Evolutionary conservation across 1,140 invertebrate genomes (phyloP).

Genomic region (Xylocopa sonorina): DNA sequence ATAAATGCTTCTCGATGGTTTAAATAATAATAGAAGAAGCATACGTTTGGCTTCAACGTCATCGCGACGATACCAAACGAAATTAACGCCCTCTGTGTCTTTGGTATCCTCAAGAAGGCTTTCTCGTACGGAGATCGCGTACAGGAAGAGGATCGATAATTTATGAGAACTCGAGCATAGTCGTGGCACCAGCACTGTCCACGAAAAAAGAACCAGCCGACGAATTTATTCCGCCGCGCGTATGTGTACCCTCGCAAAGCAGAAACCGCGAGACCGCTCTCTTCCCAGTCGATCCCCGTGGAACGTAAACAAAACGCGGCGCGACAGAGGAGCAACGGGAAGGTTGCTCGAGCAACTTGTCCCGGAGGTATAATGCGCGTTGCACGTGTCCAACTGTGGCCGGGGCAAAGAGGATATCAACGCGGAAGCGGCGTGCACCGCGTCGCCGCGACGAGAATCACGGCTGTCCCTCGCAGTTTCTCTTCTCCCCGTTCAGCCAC

Average conservation of each 20-base stretch:
- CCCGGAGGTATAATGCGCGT: constrained; percentile 47
- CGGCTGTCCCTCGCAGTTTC: constrained; percentile 58
- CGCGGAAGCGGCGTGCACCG: constrained; percentile 64
- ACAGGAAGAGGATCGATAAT: too few species aligned
- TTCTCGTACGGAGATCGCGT: too few species aligned
- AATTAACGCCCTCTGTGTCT: too few species aligned
- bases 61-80: too few species aligned
- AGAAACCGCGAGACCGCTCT: background rate
- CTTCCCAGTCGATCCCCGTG: background rate
- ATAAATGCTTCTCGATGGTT: too few species aligned
- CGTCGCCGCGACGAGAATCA: constrained; percentile 63
- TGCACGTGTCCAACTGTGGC: constrained; percentile 54
- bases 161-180: too few species aligned
- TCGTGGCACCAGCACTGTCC: too few species aligned
- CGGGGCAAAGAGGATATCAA: constrained; percentile 59
- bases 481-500: constrained; percentile 47
- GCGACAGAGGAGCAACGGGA: constrained; percentile 38
- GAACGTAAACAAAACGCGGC: constrained; percentile 17
- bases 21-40: too few species aligned
- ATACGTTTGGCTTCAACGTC: too few species aligned
- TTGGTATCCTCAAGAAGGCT: too few species aligned
- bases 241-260: background rate
- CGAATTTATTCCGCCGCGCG: background rate
- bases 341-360: constrained; percentile 56
- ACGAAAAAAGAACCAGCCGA: background rate